phyloP scores from a whole-genome alignment of 2,888 invertebrate genomes.

The Epistrophella euchroma region DNA sequence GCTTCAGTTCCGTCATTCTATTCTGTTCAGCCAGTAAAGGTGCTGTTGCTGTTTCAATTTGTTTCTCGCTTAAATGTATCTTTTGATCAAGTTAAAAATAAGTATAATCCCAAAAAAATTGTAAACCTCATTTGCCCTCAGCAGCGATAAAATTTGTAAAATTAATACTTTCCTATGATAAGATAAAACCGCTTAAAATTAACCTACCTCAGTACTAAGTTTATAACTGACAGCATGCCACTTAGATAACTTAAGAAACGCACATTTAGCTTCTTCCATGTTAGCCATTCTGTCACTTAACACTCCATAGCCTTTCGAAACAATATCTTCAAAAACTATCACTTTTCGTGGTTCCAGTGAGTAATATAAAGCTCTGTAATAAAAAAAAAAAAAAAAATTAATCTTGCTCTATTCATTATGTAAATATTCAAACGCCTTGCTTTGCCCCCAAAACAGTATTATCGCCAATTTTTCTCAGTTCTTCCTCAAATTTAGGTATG shows the following conservation, averaged over 20 bases:
- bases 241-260: constrained; percentile 72
- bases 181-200: not conserved
- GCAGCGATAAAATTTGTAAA: no score
- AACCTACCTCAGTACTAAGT: constrained; percentile 67
- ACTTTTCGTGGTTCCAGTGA: constrained; percentile 58
- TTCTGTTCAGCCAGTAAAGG: no score
- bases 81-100: no score
- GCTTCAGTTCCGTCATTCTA: no score
- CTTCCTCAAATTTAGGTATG: constrained; percentile 68
- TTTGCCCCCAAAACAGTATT: constrained; percentile 61
- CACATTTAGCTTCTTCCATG: constrained; percentile 64
- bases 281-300: constrained; percentile 57
- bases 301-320: constrained; percentile 51
- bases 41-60: no score
- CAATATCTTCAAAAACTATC: constrained; percentile 74
- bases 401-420: no score
- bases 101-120: no score
- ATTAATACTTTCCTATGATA: no score
- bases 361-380: constrained; percentile 57
- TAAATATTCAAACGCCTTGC: constrained; percentile 42
- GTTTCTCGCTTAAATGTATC: no score
- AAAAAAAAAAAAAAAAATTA: not conserved
- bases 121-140: no score
- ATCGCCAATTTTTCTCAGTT: constrained; percentile 58
- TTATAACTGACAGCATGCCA: constrained; percentile 75